Percentiles rank a stretch among this genome's conserved stretches.
Conservation (phyloP, 1,140 invertebrate species). For the Ectropis grisescens region DNA sequence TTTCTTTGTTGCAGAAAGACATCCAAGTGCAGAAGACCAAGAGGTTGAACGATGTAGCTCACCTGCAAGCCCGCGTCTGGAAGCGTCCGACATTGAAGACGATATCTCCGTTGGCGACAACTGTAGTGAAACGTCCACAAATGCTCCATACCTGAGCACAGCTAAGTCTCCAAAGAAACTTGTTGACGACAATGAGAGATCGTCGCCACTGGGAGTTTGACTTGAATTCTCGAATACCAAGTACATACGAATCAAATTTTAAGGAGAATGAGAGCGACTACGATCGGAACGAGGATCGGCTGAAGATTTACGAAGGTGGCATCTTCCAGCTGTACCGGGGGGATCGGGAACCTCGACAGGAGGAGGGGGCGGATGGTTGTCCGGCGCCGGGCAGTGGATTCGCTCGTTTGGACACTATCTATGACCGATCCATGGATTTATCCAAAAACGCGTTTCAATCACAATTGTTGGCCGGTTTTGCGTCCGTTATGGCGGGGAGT, state of each 20-base stretch:
- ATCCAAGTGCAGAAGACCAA: conserved; percentile 26
- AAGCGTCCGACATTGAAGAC: conserved; percentile 46
- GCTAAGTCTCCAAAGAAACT: conserved; percentile 25
- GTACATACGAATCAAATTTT: conserved; percentile 44
- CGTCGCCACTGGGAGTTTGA: conserved; percentile 39
- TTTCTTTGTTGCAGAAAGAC: conserved; percentile 17
- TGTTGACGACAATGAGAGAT: conserved; percentile 22
- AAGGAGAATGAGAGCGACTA: conserved; percentile 54
- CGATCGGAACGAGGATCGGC: conserved; percentile 36
- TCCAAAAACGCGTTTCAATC: conserved; percentile 58
- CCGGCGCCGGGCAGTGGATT: conserved; percentile 32
- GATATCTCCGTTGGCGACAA: conserved; percentile 63
- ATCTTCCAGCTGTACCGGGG: conserved; percentile 55
- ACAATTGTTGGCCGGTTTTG: conserved; percentile 57
- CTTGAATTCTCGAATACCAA: conserved; percentile 25
- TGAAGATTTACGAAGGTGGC: conserved; percentile 48
- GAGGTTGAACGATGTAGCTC: conserved; percentile 25
- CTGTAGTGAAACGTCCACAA: conserved; percentile 45
- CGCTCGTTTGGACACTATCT: conserved; percentile 42
- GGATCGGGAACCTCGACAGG: conserved; percentile 41
- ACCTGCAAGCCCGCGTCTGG: conserved; percentile 25
- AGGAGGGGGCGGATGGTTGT: conserved; percentile 23
- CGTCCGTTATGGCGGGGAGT: conserved; percentile 47
- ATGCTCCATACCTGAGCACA: conserved; percentile 20
- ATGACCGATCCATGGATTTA: conserved; percentile 56